Base-by-base conservation (phyloP, 2,797 vertebrate genomes). In the Ibycter americanus region DNA sequence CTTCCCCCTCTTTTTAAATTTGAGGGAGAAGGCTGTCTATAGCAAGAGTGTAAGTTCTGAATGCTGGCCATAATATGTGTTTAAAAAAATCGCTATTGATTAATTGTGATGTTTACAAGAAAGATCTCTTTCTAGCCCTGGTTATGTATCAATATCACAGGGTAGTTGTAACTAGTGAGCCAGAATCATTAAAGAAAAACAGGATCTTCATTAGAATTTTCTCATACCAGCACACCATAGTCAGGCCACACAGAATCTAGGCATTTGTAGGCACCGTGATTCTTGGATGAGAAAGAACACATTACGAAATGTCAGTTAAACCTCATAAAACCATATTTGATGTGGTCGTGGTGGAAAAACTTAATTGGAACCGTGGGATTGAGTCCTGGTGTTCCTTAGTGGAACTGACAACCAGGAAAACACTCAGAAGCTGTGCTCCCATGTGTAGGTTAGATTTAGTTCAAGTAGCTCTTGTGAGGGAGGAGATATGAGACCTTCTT, bases 141-240 rank as follows among this genome's bases (percentile, higher is more conserved):
- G 2, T 34, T 42, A 9, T 40, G 20, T 1, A 7, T 46, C 29
- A 31, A 0, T 70, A 11, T 58, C 15, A 11, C 4, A 9, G 6
- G 6, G 18, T 40, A 59, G 13, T 22, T 88, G 17, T 67, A 68
- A 14, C 8, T 40, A 16, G 8, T 66, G 47, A 90, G 7, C 16
- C 27, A 31, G 46, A 52, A 25, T 27, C 11, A 18, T 40, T 66
- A 42, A 52, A 62, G n/a, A 44, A 67, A 18, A 22, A 21, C 14
- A 18, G 4, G 11, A 9, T 54, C 17, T 74, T 82, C 31, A 16
- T 74, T 88, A 83, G 42, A 68, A 7, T 63, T 71, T 61, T 71
- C 18, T 0, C 0, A 9, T 66, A 9, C 21, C 11, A 9, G 0
- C 5, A 9, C 5, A 3, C 7, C 54, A 3, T 14, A 51, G 4